Base-by-base conservation (phyloP, 2,888 invertebrate genomes). In the Eupeodes latifasciatus region DNA sequence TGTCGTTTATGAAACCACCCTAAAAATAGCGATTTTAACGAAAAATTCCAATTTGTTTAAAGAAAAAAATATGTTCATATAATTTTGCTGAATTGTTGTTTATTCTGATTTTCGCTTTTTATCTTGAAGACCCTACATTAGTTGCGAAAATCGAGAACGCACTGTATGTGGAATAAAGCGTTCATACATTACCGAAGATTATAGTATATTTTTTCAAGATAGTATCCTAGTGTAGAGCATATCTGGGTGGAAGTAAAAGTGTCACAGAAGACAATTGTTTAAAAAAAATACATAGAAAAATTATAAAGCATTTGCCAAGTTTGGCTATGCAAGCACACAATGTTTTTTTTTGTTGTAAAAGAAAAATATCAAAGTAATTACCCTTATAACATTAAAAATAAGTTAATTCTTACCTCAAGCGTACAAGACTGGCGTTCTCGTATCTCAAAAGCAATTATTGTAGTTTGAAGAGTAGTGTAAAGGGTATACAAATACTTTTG, bases 351-450 rank as follows among this genome's bases (percentile, higher is more conserved):
- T 14, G 49, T 66, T 19, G 19, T 12, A 66, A 47, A 49, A 27
- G 16, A 83, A 62, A 49, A 57, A 59, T 19, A 16, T 36, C 5
- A 64, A 11, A 51, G 40, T 2, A 47, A 44, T 64, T 59, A 27
- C 47, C 53, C 80, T 55, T 75, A 75, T 64, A 71, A 76, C 62
- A 76, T 53, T 66, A 66, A 77, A 71, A 77, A 81, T 76, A 62
- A 66, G 12, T 71, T 47, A 81, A 66, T 72, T 85, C 85, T 85
- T 85, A 85, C 85, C 85, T 85, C 76, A 59, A 77, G 69, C 74
- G 62, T 71, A 85, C 53, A 76, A 74, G 27, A 71, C 61, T 64
- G 84, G 69, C 64, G 75, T 64, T 79, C 67, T 61, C 67, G 61
- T 55, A 75, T 75, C 69, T 71, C 84, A 85, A 75, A 85, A 9